Evolutionary conservation across 2,888 invertebrate genomes (phyloP).

Genomic region (Actias luna): DNA sequence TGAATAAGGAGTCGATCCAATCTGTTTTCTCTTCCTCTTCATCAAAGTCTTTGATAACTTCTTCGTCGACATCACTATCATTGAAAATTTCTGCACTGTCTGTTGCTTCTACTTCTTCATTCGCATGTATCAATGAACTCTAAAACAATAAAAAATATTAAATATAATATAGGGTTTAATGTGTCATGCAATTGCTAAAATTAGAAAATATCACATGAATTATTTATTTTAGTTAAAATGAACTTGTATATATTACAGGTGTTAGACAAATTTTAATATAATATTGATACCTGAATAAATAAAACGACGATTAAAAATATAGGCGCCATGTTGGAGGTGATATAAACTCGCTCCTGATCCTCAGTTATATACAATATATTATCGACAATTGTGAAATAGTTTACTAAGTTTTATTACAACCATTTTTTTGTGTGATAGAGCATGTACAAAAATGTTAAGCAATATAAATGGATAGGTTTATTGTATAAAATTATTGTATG

Average conservation of each 20-base stretch:
- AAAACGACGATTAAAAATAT: constrained; percentile 58
- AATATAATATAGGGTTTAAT: too few relatives aligned
- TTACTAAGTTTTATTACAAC: constrained; percentile 37
- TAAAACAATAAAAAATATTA: constrained; percentile 36
- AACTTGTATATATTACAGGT: neutral
- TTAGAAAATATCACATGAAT: neutral
- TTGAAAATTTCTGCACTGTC: constrained; percentile 31
- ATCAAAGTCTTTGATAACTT: constrained; percentile 39
- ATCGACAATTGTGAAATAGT: constrained; percentile 54
- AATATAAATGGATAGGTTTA: constrained; percentile 21
- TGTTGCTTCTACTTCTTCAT: constrained; percentile 33
- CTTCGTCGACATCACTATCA: constrained; percentile 35
- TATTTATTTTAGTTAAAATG: neutral
- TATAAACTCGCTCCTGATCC: constrained; percentile 31
- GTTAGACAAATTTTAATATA: constrained; percentile 15
- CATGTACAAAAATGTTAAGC: constrained; percentile 38
- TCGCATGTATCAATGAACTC: constrained; percentile 48
- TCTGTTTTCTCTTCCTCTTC: constrained; percentile 42
- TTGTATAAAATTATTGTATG: constrained; percentile 5
- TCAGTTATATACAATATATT: constrained; percentile 51
- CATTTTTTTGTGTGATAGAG: constrained; percentile 34
- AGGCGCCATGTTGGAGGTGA: constrained; percentile 55
- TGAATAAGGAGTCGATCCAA: constrained; percentile 44
- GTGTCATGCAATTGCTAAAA: too few relatives aligned
- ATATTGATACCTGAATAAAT: constrained; percentile 60